Percentiles rank a stretch among this genome's conserved stretches.
These are phyloP conservation scores for Rousettus leschenaultii DNA, from an alignment of 2,113 vertebrate species.

Conservation along the genomic window DNA sequence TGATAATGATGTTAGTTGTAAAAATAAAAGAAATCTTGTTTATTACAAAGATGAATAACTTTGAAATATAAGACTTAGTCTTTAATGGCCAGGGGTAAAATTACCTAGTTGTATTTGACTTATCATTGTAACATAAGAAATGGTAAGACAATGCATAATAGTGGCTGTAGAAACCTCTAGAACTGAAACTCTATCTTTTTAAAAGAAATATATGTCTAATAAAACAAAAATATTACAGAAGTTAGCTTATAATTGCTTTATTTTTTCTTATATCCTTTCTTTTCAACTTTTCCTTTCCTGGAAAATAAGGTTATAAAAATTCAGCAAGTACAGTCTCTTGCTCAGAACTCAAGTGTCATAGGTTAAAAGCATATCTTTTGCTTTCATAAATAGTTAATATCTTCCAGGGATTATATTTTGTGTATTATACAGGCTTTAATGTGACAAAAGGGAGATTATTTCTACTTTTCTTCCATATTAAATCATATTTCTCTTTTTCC, in stretches of 20 bases:
- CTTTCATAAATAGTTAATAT: conserved; percentile 16
- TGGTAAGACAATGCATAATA: not conserved
- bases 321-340: not conserved
- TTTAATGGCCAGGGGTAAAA: not conserved
- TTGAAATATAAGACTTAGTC: not conserved
- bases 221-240: not conserved
- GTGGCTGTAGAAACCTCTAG: not conserved
- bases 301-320: not conserved
- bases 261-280: not conserved
- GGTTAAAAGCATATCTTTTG: not conserved
- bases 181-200: not conserved
- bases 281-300: not conserved
- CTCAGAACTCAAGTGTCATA: not conserved
- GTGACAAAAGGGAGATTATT: not conserved
- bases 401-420: not conserved
- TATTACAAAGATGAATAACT: not conserved
- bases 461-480: not conserved
- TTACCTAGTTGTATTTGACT: not conserved
- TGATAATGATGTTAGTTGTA: not conserved
- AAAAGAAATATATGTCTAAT: not conserved
- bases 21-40: not conserved
- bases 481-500: not conserved
- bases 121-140: not conserved
- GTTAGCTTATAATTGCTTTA: not conserved
- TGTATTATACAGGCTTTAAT: not conserved